Conservation (phyloP, 1,140 invertebrate genomes). For the Cydia amplana region DNA sequence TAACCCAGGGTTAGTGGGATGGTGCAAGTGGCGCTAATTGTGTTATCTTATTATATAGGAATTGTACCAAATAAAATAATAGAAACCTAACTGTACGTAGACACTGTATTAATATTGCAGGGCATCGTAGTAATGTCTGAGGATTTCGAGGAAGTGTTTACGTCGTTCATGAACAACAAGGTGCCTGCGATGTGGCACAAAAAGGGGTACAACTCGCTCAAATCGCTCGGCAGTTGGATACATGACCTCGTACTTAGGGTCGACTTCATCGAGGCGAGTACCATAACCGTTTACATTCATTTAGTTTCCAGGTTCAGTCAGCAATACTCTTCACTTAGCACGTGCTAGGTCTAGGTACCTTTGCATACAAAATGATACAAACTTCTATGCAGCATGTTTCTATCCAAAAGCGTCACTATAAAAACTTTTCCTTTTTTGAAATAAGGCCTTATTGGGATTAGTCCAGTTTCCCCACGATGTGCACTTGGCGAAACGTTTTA, state of each 20-base stretch:
- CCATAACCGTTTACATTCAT: slow-evolving; percentile 20
- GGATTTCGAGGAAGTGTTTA: slow-evolving; percentile 89
- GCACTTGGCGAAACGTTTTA: no score
- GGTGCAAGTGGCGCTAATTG: no score
- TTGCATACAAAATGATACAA: no score
- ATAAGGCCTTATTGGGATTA: no score
- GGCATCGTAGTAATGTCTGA: slow-evolving; percentile 95
- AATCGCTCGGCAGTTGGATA: slow-evolving; percentile 91
- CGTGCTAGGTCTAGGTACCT: no score
- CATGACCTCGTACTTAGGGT: slow-evolving; percentile 86
- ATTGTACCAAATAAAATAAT: background rate
- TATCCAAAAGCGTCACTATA: no score
- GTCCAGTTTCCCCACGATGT: no score
- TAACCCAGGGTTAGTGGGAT: no score
- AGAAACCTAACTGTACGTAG: background rate
- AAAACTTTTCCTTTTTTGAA: no score
- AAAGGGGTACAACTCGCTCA: slow-evolving; percentile 91
- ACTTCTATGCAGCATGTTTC: no score
- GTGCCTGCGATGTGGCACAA: slow-evolving; percentile 91
- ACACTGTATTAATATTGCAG: slow-evolving; percentile 44
- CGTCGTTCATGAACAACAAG: slow-evolving; percentile 87
- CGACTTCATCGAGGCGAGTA: slow-evolving; percentile 84
- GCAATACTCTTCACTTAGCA: no score
- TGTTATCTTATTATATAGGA: no score
- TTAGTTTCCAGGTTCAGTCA: slow-evolving; percentile 13